Evolutionary conservation across 2,888 invertebrate species (phyloP).

Genomic region (Aricia artaxerxes): DNA sequence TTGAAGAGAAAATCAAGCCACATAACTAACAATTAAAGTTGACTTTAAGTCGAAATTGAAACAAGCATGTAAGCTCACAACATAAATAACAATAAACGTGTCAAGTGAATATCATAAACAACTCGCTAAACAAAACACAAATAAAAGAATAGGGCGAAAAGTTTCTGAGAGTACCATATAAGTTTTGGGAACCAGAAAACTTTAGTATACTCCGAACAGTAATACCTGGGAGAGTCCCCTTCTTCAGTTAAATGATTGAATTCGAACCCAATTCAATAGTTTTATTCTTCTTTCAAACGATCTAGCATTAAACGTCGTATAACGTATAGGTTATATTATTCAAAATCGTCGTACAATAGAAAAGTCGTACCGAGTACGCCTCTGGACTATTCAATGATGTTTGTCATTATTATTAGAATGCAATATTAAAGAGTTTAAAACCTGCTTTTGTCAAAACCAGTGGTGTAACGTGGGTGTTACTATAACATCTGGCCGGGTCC

Average conservation of each 20-base stretch:
- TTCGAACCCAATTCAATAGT: background rate
- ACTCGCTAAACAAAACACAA: background rate
- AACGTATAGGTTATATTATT: background rate
- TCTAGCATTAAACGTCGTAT: background rate
- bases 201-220: background rate
- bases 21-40: too few species aligned
- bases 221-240: background rate
- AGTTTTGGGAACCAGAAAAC: conserved; percentile 10
- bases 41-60: too few species aligned
- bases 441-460: too few species aligned
- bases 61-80: background rate
- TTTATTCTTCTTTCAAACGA: background rate
- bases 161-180: background rate
- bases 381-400: background rate
- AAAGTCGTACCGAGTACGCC: background rate
- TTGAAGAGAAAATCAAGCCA: too few species aligned
- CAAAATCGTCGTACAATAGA: background rate
- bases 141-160: background rate
- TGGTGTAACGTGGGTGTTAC: too few species aligned
- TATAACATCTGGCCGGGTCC: too few species aligned
- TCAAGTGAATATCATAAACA: background rate
- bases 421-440: too few species aligned
- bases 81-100: conserved; percentile 17
- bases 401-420: background rate
- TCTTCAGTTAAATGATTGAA: conserved; percentile 11